Base-by-base conservation (phyloP, 2,797 vertebrate genomes). In the Lates japonicus region DNA sequence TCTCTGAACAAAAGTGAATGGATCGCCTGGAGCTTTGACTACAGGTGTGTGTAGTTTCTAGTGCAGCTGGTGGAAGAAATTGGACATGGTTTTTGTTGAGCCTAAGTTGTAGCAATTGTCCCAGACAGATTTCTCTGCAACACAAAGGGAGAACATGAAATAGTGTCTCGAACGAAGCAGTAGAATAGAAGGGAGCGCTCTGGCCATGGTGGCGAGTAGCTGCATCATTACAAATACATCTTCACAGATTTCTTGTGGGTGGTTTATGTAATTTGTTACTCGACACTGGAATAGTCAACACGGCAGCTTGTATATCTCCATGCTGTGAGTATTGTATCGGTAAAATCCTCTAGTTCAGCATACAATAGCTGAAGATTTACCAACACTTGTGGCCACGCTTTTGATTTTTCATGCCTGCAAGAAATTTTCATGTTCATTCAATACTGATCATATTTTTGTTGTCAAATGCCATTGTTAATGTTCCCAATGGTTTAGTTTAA, bases 261-360 rank as follows among this genome's bases (percentile, higher is more conserved):
- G 88, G 88, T 92, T 93, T 92, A 89, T 93, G 82, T 89, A 91
- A 88, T 89, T 90, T 92, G 67, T 85, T 91, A 82, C 87, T 81
- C 59, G 77, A 85, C 82, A 79, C 80, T 10, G 31, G 81, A 70
- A 78, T 72, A 87, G 70, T 82, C 76, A 83, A 79, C 78, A 70
- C 71, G 85, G 80, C 76, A 77, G 77, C 79, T 66, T 85, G 81
- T 83, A 73, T 75, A 71, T 77, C 74, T 73, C 57, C 63, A 70
- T 70, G 71, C 76, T 78, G 64, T 51, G 68, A 79, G 60, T 74
- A 77, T 82, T 88, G 79, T 82, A 71, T 70, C 12, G 33, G 46
- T 65, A 49, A 76, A 84, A 74, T 85, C 74, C 60, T 81, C 55
- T 20, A 57, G 57, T 81, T 82, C 79, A 74, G 51, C 62, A 60